These are phyloP conservation scores for Leptocoma aspasia DNA, from an alignment of 2,113 vertebrate species.

Conservation along the genomic window DNA sequence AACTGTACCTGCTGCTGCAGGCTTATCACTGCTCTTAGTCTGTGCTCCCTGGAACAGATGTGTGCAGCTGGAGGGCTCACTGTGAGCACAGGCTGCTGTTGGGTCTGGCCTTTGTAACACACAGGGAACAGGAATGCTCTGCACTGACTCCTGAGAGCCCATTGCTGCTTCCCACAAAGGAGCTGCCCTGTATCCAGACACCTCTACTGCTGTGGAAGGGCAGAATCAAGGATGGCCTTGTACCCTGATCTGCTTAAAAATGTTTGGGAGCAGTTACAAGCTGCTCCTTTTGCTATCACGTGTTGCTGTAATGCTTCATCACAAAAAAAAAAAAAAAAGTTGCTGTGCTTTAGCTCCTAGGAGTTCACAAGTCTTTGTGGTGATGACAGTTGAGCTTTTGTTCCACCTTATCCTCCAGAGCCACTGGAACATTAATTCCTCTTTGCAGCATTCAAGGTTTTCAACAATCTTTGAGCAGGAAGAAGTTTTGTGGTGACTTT, in stretches of 20 bases:
- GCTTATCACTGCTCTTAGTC: background rate
- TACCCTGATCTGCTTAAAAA: background rate
- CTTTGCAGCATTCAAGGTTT: background rate
- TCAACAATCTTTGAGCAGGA: background rate
- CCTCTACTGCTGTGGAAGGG: background rate
- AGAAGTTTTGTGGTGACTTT: background rate
- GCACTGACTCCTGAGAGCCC: background rate
- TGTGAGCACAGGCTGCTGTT: background rate
- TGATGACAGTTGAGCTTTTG: background rate
- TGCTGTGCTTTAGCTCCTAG: background rate
- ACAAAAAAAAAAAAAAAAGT: background rate
- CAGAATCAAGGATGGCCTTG: background rate
- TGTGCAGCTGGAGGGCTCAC: background rate
- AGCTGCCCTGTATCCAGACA: background rate
- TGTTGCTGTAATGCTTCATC: fast-evolving
- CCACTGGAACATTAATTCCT: background rate
- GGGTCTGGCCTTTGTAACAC: background rate
- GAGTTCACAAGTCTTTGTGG: background rate
- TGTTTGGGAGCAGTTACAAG: background rate
- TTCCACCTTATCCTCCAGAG: background rate
- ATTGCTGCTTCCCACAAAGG: background rate
- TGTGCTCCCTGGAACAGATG: background rate
- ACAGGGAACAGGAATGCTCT: background rate
- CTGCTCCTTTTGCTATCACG: background rate
- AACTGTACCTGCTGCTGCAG: background rate